Percentiles rank a stretch among this genome's conserved stretches.
These are phyloP conservation scores for Rhyacophila brunnea DNA, from an alignment of 1,140 invertebrate species.

Conservation along the genomic window DNA sequence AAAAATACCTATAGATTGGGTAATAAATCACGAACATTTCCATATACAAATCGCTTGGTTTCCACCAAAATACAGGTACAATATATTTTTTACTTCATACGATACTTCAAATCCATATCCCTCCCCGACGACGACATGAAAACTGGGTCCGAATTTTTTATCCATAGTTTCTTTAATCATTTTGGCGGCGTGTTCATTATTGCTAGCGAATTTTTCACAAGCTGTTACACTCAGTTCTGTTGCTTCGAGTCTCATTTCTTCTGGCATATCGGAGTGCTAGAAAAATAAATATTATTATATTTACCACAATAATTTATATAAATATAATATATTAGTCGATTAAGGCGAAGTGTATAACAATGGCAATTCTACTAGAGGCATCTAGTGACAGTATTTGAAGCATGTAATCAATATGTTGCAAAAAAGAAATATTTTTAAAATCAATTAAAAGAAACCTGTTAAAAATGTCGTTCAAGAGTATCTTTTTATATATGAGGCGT, in stretches of 20 bases:
- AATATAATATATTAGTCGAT: no score
- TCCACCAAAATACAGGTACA: slow-evolving; percentile 91
- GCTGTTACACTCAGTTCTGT: slow-evolving; percentile 88
- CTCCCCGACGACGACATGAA: slow-evolving; percentile 92
- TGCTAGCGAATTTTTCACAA: slow-evolving; percentile 83
- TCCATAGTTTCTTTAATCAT: slow-evolving; percentile 93
- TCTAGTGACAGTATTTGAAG: neutral
- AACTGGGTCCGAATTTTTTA: slow-evolving; percentile 89
- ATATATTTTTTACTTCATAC: slow-evolving; percentile 83
- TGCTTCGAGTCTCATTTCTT: slow-evolving; percentile 86
- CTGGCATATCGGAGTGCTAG: slow-evolving; percentile 84
- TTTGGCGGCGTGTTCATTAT: slow-evolving; percentile 72
- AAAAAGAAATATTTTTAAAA: neutral
- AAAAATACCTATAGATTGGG: no score
- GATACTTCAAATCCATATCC: slow-evolving; percentile 91
- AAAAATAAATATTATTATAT: slow-evolving; percentile 35
- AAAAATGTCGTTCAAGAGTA: neutral
- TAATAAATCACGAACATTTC: slow-evolving; percentile 75
- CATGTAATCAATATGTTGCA: neutral
- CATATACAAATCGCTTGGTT: slow-evolving; percentile 86
- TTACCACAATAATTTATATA: neutral
- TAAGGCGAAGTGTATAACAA: neutral
- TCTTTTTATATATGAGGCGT: no score
- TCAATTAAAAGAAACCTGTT: neutral
- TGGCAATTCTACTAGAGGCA: neutral